Percentiles rank a stretch among this genome's conserved stretches.
These are phyloP conservation scores for Hydrozoanthus gracilis DNA, from an alignment of 92 coral and sea anemone species.

Conservation along the genomic window DNA sequence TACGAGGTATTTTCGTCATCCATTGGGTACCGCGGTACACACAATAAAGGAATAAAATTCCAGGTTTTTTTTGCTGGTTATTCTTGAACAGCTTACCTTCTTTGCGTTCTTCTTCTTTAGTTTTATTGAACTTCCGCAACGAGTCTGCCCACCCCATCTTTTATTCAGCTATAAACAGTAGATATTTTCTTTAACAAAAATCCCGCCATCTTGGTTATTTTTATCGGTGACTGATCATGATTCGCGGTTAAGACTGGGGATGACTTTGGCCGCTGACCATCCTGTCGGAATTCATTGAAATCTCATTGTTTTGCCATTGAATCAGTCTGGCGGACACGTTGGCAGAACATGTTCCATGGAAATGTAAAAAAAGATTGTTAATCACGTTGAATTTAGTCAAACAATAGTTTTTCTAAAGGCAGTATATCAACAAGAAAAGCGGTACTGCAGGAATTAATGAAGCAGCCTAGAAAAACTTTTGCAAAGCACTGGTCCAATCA, in stretches of 20 bases:
- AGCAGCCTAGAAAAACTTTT: background rate
- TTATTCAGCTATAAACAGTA: background rate
- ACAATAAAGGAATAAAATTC: no score
- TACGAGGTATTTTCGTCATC: no score
- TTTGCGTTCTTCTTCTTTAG: slow-evolving; percentile 72
- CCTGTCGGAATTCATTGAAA: slow-evolving; percentile 36
- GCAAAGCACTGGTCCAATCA: background rate
- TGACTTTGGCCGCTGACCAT: slow-evolving; percentile 36
- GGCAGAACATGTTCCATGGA: background rate
- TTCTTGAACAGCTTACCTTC: slow-evolving; percentile 45
- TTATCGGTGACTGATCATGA: slow-evolving; percentile 44
- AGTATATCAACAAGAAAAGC: background rate
- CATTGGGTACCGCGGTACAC: no score
- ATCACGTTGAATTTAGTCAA: background rate
- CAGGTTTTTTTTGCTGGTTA: background rate
- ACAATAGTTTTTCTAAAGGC: background rate
- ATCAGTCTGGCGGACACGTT: slow-evolving; percentile 3
- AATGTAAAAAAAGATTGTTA: background rate
- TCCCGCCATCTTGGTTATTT: slow-evolving; percentile 92
- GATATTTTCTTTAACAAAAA: slow-evolving; percentile 48
- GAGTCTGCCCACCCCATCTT: slow-evolving; percentile 82
- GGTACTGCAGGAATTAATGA: background rate
- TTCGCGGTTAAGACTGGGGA: slow-evolving; percentile 27
- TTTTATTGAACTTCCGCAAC: slow-evolving; percentile 69
- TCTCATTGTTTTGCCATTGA: no score